Evolutionary conservation across 2,797 vertebrate species (phyloP), one percentile per base, ranked within the genome.

Genomic region (Corythornis leucogaster): DNA sequence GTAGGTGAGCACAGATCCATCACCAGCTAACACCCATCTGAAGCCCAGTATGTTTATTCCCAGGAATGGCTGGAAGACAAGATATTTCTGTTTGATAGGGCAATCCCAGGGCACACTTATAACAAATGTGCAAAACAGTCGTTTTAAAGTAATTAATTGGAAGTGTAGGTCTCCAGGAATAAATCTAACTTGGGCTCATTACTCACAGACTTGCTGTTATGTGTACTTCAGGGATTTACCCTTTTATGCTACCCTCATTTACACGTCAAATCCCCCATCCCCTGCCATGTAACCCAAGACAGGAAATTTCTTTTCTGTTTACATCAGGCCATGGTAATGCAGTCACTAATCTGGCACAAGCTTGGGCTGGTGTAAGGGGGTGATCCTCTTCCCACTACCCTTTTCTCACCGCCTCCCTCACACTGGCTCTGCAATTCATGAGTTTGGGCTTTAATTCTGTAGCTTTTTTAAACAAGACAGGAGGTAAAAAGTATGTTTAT

Each of bases 271-370:
- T 73, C 33, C 71, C 12, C 35, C 26, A 6, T 64, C 26, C 51
- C n/a, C 55, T 86, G 73, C 80, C 53, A 62, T 61, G 53, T 70
- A 71, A 77, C 69, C 70, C 64, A 81, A 82, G 46, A 63, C 63
- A 92, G 59, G 69, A 76, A 90, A 71, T 66, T 76, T 53, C 50
- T 74, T 71, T 84, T 70, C 73, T 91, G 85, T 94, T 74, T 91
- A 78, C 69, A 82, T 83, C 70, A 73, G 80, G 53, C 70, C 76
- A 54, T 38, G 58, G 69, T 91, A 91, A 85, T 87, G 87, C 51
- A 83, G 85, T 31, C 79, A 55, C 62, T 85, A 43, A 89, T 80
- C 73, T 83, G 87, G 45, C 89, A 85, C 50, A 85, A 93, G 43
- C 31, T 58, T 53, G 66, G 51, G 53, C 33, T 89, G 75, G 66